Base-by-base conservation (phyloP, 2,888 invertebrate species). In the Iselma pallidipennis region DNA sequence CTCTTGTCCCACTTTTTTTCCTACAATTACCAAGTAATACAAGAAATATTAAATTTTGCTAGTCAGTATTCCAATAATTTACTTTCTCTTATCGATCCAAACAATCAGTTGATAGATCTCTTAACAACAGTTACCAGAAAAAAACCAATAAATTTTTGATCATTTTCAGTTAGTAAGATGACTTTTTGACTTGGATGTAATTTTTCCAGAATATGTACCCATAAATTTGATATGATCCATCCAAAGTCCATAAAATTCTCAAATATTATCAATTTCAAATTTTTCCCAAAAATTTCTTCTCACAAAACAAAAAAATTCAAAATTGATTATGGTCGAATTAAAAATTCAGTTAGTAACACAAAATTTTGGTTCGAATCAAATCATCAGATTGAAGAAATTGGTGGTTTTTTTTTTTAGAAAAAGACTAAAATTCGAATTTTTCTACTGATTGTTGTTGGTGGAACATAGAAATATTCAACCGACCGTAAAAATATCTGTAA, bases 381-480 rank as follows among this genome's bases (percentile, higher is more conserved):
- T 9, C 16, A 16, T n/a, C n/a, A 37, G 1, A 37, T 14, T 37
- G 4, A 4, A 16, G 29, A 29, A 12, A n/a, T n/a, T n/a, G n/a
- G n/a, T n/a, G n/a, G n/a, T n/a, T n/a, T n/a, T n/a, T n/a, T n/a
- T n/a, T n/a, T n/a, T n/a, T n/a, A 29, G 29, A 12, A 12, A 29
- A 4, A 29, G 29, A 12, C 2, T 10, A 12, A 29, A 12, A 26
- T 3, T 12, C 2, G 16, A 37, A 37, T 37, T 16, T 37, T 16
- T n/a, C n/a, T n/a, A n/a, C n/a, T 37, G 7, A 4, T 16, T 16
- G 16, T 29, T 14, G 21, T 50, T 26, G 42, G 31, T 54, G 49
- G 57, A 37, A 61, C 49, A 54, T 61, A 57, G 58, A 62, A 55
- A 58, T 62, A 59, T 12, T 26, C 58, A 62, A 55, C 58, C 58